phyloP scores from a whole-genome alignment of 2,888 invertebrate species.

The Aspidiotus destructor region DNA sequence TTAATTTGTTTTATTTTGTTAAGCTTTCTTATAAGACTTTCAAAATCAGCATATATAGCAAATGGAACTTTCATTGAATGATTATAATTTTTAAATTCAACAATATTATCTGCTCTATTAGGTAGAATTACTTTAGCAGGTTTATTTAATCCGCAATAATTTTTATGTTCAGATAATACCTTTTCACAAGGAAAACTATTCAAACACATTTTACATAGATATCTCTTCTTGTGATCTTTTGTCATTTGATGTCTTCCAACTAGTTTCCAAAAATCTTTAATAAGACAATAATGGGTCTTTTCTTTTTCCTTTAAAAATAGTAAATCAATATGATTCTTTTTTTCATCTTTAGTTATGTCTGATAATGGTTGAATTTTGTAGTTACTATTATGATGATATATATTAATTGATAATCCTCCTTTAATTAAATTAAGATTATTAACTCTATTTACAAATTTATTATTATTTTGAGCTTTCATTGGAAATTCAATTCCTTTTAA shows the following conservation, averaged over 20 bases:
- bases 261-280: constrained; percentile 12
- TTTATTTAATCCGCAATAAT: constrained; percentile 7
- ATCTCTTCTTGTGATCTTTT: constrained; percentile 17
- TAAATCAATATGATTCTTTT: constrained; percentile 11
- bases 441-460: constrained; percentile 17
- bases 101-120: constrained; percentile 5
- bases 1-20: constrained; percentile 6
- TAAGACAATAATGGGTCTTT: constrained; percentile 7
- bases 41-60: constrained; percentile 15
- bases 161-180: constrained; percentile 12
- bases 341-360: constrained; percentile 20
- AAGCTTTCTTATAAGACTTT: constrained; percentile 10
- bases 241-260: constrained; percentile 12
- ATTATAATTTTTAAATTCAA: constrained; percentile 12
- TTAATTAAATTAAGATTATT: constrained; percentile 11
- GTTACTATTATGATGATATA: constrained; percentile 13
- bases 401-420: constrained; percentile 18
- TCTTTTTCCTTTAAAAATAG: constrained; percentile 11
- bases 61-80: constrained; percentile 11
- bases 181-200: constrained; percentile 16
- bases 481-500: constrained; percentile 15
- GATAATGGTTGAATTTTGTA: constrained; percentile 11
- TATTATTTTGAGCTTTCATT: constrained; percentile 12
- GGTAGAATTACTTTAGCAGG: constrained; percentile 5
- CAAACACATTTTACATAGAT: constrained; percentile 13